phyloP scores from a whole-genome alignment of 35 echinoderm and acorn worm genomes.

The Amphiura filiformis region DNA sequence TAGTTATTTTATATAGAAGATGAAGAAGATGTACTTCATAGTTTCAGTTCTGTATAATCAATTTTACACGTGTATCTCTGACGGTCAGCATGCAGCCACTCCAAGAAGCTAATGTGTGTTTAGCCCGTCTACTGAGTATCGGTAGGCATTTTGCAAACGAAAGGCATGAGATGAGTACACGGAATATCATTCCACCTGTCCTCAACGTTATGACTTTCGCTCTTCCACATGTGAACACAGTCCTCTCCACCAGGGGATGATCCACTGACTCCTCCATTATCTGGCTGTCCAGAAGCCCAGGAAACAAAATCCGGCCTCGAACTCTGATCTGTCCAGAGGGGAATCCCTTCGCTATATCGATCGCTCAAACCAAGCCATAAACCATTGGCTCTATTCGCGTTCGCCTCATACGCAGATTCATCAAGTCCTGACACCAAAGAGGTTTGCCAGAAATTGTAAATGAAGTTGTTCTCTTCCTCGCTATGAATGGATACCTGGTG shows the following conservation, averaged over 20 bases:
- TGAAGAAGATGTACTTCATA: no score
- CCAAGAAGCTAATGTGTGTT: no score
- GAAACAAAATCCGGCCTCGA: background rate
- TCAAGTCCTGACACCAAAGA: background rate
- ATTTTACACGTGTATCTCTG: no score
- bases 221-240: background rate
- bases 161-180: background rate
- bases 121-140: no score
- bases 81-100: no score
- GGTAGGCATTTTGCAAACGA: background rate
- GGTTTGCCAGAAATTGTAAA: background rate
- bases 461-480: background rate
- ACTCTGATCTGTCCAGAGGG: background rate
- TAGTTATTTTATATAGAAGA: no score
- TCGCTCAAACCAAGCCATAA: background rate
- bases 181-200: background rate
- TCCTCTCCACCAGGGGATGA: no score
- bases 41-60: no score
- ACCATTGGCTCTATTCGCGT: background rate
- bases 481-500: constrained; percentile 23
- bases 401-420: no score
- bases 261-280: background rate
- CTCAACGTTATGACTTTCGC: background rate
- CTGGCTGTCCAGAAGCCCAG: background rate
- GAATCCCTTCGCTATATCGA: background rate